phyloP scores from a whole-genome alignment of 2,888 invertebrate species.

The Pomacea canaliculata region DNA sequence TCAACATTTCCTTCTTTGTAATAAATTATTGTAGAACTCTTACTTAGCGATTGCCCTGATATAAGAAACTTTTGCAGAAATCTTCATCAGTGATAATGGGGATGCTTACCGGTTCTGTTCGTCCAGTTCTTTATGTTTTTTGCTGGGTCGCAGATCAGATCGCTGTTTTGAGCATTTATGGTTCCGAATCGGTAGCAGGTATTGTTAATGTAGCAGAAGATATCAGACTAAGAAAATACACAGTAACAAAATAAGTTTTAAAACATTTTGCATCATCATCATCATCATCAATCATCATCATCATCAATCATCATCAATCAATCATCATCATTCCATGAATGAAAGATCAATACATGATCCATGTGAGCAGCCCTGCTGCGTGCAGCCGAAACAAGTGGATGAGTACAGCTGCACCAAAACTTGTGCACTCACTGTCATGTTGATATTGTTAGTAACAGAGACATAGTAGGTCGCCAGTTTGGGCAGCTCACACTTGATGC shows the following conservation, averaged over 20 bases:
- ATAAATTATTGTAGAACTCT: background rate
- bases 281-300: no score
- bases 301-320: no score
- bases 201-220: slow-evolving; percentile 44
- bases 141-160: slow-evolving; percentile 41
- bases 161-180: slow-evolving; percentile 28
- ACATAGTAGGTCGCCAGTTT: slow-evolving; percentile 34
- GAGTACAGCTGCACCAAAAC: slow-evolving; percentile 29
- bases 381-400: slow-evolving; percentile 29
- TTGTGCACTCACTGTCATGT: slow-evolving; percentile 20
- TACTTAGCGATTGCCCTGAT: background rate
- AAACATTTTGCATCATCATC: background rate
- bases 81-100: background rate
- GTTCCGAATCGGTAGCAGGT: slow-evolving; percentile 38
- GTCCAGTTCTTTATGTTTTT: slow-evolving; percentile 36
- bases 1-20: no score
- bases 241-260: background rate
- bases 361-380: slow-evolving; percentile 12
- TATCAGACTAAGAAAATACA: slow-evolving; percentile 31
- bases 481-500: slow-evolving; percentile 37
- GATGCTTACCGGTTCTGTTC: slow-evolving; percentile 32
- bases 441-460: slow-evolving; percentile 30
- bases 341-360: no score
- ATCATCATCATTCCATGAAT: no score
- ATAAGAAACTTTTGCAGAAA: no score